Evolutionary conservation across 2,888 invertebrate species (phyloP), one percentile per base, ranked within the genome.

Genomic region (Conops quadrifasciatus): DNA sequence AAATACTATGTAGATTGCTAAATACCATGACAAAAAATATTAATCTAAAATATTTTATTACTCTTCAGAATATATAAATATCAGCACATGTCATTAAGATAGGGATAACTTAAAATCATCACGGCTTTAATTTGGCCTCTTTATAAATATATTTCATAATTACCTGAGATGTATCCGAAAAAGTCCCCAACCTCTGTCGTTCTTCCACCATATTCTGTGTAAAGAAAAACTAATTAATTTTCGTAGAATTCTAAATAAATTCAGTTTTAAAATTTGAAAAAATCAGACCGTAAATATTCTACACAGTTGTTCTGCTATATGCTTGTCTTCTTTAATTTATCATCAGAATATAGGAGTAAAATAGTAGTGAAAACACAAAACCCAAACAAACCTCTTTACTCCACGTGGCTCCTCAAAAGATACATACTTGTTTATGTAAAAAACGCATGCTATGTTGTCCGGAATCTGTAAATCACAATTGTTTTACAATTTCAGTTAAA

Each of bases 31-130:
- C 9, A 36, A 36, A 36, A 7, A 7, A 36, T 9, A 36, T 4
- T 36, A 9, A 4, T 36, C 9, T 7, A 36, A 7, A 9, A 36
- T 36, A 36, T 36, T 36, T 4, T 36, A n/a, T n/a, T n/a, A 58
- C 19, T 30, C 47, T 72, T 80, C 80, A 80, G 80, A 16, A 62
- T 75, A 75, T 63, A 68, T 21, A 5, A 53, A 45, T 76, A 72
- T 80, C 80, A 80, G 80, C 80, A 80, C 78, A 67, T 75, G 72
- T 78, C 63, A 76, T 77, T 80, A 80, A 79, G 80, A 80, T 78
- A 80, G 80, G 80, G 80, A 80, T 80, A 80, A 80, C 80, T 78
- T n/a, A 75, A 66, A 76, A 75, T 78, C 78, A 78, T 78, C 78
- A 78, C 43, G 7, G 45, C 21, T n/a, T 19, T 36, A 51, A 65